Base-by-base conservation (phyloP, 2,888 invertebrate species). In the Piscicola geometra region DNA sequence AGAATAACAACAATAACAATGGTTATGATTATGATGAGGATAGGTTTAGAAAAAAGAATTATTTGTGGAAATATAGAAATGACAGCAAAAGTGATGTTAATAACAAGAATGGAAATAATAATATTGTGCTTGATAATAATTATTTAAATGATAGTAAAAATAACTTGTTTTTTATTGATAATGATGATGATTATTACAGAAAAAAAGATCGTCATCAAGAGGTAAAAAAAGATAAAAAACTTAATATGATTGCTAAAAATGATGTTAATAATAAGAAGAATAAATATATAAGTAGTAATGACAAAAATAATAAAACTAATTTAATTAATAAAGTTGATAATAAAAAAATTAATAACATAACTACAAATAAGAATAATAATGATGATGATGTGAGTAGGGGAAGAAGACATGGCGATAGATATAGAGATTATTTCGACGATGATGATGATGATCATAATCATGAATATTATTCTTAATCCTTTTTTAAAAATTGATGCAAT, bases 1-100 rank as follows among this genome's bases (percentile, higher is more conserved):
- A 32, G 1, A 71, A 71, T 32, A 47, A 71, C 21, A 50, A 71
- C 28, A 71, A 70, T 36, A 70, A 41, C 15, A 41, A 15, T 18
- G n/a, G n/a, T 56, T 18, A 56, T 25, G n/a, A 56, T 56, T 18
- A 25, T 25, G n/a, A 56, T 25, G n/a, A 56, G 15, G n/a, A 56
- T 25, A 56, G 5, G n/a, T 18, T 18, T 56, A 56, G n/a, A 5
- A 56, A 56, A 18, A 66, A 28, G 30, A 32, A 28, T 25, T 21
- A 64, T 28, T 64, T 64, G 64, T 64, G 18, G 18, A 66, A 32
- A 33, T 32, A 28, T 25, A 25, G n/a, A 5, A 56, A 56, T 56
- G 5, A 56, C 60, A 41, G 15, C 15, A 41, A 5, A 41, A 41
- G 15, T 41, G 41, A 71, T 32, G 28, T 50, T 30, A 50, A 71